A percentile compares a stretch with the other conserved stretches of the same genome.
Conservation (phyloP, 2,113 vertebrate genomes). For the Sphaerodactylus townsendi region DNA sequence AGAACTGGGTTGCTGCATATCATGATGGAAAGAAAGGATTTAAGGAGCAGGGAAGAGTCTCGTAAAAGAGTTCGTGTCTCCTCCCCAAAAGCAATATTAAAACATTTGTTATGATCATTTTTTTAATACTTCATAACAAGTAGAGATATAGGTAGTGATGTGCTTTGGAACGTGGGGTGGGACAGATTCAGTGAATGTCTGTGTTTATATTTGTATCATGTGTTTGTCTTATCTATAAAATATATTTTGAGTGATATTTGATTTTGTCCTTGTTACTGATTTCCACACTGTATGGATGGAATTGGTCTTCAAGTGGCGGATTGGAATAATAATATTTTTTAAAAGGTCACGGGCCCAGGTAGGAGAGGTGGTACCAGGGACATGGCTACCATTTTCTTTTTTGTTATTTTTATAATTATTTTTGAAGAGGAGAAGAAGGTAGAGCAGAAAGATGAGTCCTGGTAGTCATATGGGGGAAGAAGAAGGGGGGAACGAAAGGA, state of each 20-base stretch:
- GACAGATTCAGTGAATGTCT: not conserved
- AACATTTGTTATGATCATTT: not conserved
- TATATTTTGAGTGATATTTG: slow-evolving; percentile 8
- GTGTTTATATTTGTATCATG: not conserved
- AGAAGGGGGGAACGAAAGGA: too few relatives aligned
- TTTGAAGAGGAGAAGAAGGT: too few relatives aligned
- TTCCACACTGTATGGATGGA: not conserved
- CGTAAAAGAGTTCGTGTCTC: not conserved
- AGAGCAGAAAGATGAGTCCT: too few relatives aligned
- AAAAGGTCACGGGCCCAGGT: too few relatives aligned
- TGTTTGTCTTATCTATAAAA: not conserved
- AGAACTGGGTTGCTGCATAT: not conserved
- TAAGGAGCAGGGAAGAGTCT: not conserved
- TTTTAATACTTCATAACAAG: not conserved
- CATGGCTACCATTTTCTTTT: too few relatives aligned
- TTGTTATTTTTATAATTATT: too few relatives aligned
- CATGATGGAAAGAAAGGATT: not conserved
- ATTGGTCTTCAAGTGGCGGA: too few relatives aligned
- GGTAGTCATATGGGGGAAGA: too few relatives aligned
- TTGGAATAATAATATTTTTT: too few relatives aligned
- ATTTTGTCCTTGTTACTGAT: not conserved
- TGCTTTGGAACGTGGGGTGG: not conserved
- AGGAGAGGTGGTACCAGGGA: too few relatives aligned
- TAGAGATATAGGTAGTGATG: too few relatives aligned
- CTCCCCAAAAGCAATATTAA: not conserved